Percentiles rank a stretch among this genome's conserved stretches.
Evolutionary conservation across 2,797 vertebrate species (phyloP).

Genomic region (Dromococcyx pavoninus): DNA sequence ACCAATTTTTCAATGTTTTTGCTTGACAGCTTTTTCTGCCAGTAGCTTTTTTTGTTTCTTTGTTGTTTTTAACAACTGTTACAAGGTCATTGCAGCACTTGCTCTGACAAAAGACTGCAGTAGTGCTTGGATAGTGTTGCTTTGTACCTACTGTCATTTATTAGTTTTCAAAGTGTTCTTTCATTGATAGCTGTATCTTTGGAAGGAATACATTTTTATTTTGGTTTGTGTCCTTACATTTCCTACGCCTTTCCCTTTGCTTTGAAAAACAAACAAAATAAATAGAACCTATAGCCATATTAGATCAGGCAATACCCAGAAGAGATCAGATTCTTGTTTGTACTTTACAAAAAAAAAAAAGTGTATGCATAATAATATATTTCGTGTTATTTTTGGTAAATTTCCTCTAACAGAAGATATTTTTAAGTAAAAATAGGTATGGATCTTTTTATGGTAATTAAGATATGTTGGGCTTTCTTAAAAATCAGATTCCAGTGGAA

Average conservation of each 20-base stretch:
- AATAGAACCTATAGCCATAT: conserved; percentile 67
- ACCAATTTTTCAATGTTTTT: conserved; percentile 62
- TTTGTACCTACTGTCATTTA: conserved; percentile 61
- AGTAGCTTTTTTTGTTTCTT: conserved; percentile 20
- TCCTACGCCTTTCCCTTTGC: conserved; percentile 33
- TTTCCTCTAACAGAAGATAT: conserved; percentile 67
- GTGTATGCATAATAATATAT: conserved; percentile 64
- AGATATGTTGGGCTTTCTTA: conserved; percentile 45
- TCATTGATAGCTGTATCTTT: conserved; percentile 47
- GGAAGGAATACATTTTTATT: conserved; percentile 30
- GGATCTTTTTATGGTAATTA: conserved; percentile 62
- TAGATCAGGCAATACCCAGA: conserved; percentile 68
- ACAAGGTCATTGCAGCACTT: conserved; percentile 54
- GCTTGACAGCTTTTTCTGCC: conserved; percentile 67
- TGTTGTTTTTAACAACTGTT: conserved; percentile 44
- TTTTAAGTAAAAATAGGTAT: conserved; percentile 65
- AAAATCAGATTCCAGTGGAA: conserved; percentile 63
- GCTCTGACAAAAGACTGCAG: conserved; percentile 53
- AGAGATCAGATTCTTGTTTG: conserved; percentile 69
- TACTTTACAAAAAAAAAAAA: conserved; percentile 56
- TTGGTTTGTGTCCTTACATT: conserved; percentile 18
- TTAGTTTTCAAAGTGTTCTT: conserved; percentile 59
- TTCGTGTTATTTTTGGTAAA: conserved; percentile 74
- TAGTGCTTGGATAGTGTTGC: conserved; percentile 54
- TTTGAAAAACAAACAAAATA: conserved; percentile 51